phyloP scores from a whole-genome alignment of 2,888 invertebrate species.

The Drosophila lacicola region DNA sequence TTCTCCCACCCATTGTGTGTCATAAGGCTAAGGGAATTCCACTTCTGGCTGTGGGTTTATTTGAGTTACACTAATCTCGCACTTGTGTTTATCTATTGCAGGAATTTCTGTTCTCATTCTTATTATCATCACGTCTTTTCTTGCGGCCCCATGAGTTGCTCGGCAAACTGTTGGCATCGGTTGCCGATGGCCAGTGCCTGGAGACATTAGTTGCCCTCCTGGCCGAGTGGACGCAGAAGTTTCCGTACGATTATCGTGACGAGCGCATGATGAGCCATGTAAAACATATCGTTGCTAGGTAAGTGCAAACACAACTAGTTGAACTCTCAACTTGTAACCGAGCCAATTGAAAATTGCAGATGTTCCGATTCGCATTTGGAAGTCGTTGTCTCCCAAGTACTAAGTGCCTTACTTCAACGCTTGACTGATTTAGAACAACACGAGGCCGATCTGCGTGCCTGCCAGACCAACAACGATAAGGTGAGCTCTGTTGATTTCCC shows the following conservation, averaged over 20 bases:
- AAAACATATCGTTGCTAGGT: constrained; percentile 85
- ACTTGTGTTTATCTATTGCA: constrained; percentile 57
- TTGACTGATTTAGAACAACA: constrained; percentile 85
- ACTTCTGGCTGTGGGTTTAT: background rate
- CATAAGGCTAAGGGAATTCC: background rate
- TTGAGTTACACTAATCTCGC: constrained; percentile 11
- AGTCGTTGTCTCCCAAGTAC: constrained; percentile 84
- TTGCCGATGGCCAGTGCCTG: constrained; percentile 84
- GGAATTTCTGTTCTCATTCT: constrained; percentile 85
- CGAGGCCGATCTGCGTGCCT: constrained; percentile 85
- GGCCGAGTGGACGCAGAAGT: constrained; percentile 85
- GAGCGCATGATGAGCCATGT: constrained; percentile 85
- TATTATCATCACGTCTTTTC: constrained; percentile 85
- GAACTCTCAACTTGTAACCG: constrained; percentile 7
- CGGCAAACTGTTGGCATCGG: constrained; percentile 83
- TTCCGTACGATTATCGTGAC: constrained; percentile 85
- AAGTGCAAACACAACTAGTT: constrained; percentile 42
- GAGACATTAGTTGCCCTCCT: constrained; percentile 84
- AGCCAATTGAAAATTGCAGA: constrained; percentile 59
- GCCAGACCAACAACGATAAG: constrained; percentile 83
- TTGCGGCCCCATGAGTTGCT: constrained; percentile 85
- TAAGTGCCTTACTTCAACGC: constrained; percentile 86
- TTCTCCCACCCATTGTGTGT: constrained; percentile 1
- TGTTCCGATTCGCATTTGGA: constrained; percentile 85
- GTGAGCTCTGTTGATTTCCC: constrained; percentile 50